phyloP scores from a whole-genome alignment of 1,140 invertebrate species.

The Plectus sambesii region DNA sequence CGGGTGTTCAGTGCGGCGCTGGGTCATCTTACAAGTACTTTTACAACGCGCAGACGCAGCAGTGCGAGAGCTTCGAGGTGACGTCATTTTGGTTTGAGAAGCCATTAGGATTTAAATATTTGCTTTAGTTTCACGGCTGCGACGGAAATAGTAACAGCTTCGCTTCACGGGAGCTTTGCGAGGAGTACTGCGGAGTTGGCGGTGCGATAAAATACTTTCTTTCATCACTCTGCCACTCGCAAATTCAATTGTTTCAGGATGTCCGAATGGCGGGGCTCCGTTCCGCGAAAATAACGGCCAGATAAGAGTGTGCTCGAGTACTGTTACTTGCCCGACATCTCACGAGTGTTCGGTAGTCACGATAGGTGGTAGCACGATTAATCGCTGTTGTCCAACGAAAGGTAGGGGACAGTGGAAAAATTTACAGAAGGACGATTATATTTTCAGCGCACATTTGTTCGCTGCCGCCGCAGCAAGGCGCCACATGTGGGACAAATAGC shows the following conservation, averaged over 20 bases:
- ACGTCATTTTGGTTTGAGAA: too few species aligned
- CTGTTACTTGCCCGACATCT: constrained; percentile 14
- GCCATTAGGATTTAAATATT: too few species aligned
- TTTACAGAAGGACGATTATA: not conserved
- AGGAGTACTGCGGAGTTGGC: constrained; percentile 22
- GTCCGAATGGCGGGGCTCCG: constrained; percentile 24
- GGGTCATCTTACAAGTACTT: constrained; percentile 24
- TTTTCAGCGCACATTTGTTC: constrained; percentile 21
- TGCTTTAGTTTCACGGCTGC: constrained; percentile 23
- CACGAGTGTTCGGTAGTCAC: constrained; percentile 22
- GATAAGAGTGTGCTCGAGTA: constrained; percentile 17
- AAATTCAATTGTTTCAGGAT: too few species aligned
- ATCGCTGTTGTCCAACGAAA: constrained; percentile 23
- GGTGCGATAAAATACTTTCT: too few species aligned
- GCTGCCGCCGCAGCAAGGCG: constrained; percentile 24
- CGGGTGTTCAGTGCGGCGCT: constrained; percentile 24
- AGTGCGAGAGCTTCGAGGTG: constrained; percentile 23
- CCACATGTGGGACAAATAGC: constrained; percentile 15
- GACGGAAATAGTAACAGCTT: constrained; percentile 25
- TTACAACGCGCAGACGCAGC: constrained; percentile 22
- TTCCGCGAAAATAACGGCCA: constrained; percentile 19
- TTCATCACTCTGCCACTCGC: too few species aligned
- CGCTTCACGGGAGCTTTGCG: constrained; percentile 19
- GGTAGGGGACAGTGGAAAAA: not conserved
- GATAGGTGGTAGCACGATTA: constrained; percentile 17